Evolutionary conservation across 1,140 invertebrate species (phyloP).

Genomic region (Laupala kohalensis): DNA sequence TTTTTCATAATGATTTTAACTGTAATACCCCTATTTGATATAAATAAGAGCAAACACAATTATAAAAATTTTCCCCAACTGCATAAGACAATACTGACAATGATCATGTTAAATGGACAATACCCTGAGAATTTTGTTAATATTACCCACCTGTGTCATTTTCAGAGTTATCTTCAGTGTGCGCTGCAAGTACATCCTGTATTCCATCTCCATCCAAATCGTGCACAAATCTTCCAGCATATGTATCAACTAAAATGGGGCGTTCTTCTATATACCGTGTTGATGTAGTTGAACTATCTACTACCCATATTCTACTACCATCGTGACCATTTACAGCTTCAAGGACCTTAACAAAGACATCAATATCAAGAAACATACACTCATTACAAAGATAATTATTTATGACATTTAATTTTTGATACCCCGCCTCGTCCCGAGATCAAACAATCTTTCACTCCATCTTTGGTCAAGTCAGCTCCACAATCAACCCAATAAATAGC

Average conservation of each 20-base stretch:
- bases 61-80: no score
- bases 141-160: not conserved
- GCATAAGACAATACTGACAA: no score
- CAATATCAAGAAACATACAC: not conserved
- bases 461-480: conserved; percentile 53
- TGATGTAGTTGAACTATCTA: conserved; percentile 7
- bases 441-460: conserved; percentile 59
- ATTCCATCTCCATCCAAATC: conserved; percentile 61
- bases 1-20: no score
- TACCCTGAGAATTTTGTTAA: no score
- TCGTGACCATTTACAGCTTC: conserved; percentile 51
- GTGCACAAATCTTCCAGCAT: conserved; percentile 53
- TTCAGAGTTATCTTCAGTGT: conserved; percentile 28
- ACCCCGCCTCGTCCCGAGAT: conserved; percentile 58
- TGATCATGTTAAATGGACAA: no score
- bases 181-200: conserved; percentile 56
- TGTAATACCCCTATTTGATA: no score
- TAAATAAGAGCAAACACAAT: no score
- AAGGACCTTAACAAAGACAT: conserved; percentile 41
- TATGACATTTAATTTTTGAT: no score
- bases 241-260: conserved; percentile 33
- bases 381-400: not conserved
- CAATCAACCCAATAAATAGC: conserved; percentile 66
- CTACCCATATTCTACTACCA: conserved; percentile 55
- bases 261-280: conserved; percentile 4